Evolutionary conservation across 2,113 vertebrate species (phyloP).

Genomic region (Lethenteron reissneri): DNA sequence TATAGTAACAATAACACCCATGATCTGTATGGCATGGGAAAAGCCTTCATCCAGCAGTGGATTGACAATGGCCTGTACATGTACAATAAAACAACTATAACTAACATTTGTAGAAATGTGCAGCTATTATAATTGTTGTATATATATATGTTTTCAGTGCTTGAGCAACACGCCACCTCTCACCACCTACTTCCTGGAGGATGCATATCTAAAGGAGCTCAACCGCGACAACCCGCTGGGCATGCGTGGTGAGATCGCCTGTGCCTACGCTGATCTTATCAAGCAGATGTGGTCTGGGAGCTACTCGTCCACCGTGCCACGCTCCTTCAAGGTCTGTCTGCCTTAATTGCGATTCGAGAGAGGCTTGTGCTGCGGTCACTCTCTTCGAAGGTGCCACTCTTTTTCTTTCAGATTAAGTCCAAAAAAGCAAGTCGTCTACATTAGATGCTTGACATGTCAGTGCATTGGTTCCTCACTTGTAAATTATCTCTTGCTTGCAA

Average conservation of each 20-base stretch:
- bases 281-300: slow-evolving; percentile 95
- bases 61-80: too few species aligned
- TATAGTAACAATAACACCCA: too few species aligned
- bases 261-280: slow-evolving; percentile 70
- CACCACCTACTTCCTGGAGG: slow-evolving; percentile 86
- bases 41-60: too few species aligned
- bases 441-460: too few species aligned
- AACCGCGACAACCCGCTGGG: slow-evolving; percentile 95
- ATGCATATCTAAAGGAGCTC: slow-evolving; percentile 77
- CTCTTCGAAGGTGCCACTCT: background rate
- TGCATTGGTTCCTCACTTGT: too few species aligned
- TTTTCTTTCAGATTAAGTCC: background rate
- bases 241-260: slow-evolving; percentile 94
- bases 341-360: background rate
- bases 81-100: too few species aligned
- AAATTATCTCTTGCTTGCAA: too few species aligned
- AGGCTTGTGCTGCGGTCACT: background rate
- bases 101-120: background rate
- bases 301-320: slow-evolving; percentile 78
- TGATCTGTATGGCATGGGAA: too few species aligned
- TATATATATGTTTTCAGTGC: slow-evolving; percentile 35
- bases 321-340: slow-evolving; percentile 71
- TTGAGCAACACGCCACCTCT: slow-evolving; percentile 87
- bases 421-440: too few species aligned
- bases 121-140: background rate